phyloP scores from a whole-genome alignment of 2,888 invertebrate species.

The Dendrolimus houi region DNA sequence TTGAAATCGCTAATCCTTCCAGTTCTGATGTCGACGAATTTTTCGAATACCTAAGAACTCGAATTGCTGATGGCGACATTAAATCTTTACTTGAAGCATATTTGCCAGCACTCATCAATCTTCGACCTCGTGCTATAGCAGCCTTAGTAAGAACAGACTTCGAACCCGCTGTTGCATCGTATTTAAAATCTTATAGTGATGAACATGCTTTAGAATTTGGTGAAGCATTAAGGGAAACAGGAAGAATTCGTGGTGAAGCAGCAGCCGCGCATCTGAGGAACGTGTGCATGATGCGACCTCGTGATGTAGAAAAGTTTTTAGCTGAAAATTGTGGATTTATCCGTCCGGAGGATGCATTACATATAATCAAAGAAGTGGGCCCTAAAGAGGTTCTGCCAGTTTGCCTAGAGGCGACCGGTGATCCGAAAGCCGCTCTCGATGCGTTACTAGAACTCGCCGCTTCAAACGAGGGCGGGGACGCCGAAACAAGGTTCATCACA shows the following conservation, averaged over 20 bases:
- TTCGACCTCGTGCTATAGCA: slow-evolving; percentile 48
- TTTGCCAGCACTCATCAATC: slow-evolving; percentile 32
- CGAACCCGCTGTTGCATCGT: slow-evolving; percentile 16
- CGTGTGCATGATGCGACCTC: slow-evolving; percentile 37
- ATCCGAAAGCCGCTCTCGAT: slow-evolving; percentile 50
- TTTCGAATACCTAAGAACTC: slow-evolving; percentile 43
- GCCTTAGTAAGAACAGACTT: slow-evolving; percentile 37
- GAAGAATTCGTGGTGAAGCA: slow-evolving; percentile 31
- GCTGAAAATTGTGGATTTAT: slow-evolving; percentile 41
- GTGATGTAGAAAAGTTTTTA: slow-evolving; percentile 40
- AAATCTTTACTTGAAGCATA: slow-evolving; percentile 24
- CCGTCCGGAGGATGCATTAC: slow-evolving; percentile 57
- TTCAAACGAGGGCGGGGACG: slow-evolving; percentile 14
- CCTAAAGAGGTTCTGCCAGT: slow-evolving; percentile 46
- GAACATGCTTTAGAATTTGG: slow-evolving; percentile 30
- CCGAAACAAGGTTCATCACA: slow-evolving; percentile 20
- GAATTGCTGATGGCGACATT: slow-evolving; percentile 21
- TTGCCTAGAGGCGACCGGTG: slow-evolving; percentile 60
- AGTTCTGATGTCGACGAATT: slow-evolving; percentile 48
- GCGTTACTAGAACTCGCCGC: slow-evolving; percentile 34
- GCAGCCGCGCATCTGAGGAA: slow-evolving; percentile 42
- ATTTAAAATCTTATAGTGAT: slow-evolving; percentile 4
- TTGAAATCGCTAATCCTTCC: slow-evolving; percentile 40
- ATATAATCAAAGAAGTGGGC: slow-evolving; percentile 37
- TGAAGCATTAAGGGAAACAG: slow-evolving; percentile 27